Evolutionary conservation across 2,113 vertebrate genomes (phyloP).

Genomic region (Paradoxurus hermaphroditus): DNA sequence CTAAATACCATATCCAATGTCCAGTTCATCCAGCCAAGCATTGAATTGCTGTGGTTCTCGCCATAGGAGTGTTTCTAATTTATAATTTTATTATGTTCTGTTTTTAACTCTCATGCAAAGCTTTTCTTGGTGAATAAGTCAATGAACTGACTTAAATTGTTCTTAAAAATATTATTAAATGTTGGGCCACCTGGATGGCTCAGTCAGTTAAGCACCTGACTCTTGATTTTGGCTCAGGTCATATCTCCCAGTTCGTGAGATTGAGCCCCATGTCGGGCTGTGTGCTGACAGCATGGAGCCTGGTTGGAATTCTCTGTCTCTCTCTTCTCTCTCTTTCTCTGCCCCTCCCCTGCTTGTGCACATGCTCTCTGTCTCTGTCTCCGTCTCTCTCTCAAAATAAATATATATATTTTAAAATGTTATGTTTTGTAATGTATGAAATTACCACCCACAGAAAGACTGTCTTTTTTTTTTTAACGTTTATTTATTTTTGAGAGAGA

Average conservation of each 20-base stretch:
- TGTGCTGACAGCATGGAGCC: background rate
- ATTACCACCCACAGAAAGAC: background rate
- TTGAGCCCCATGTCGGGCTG: background rate
- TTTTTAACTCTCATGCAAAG: constrained; percentile 1
- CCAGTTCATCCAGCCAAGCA: background rate
- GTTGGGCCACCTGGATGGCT: background rate
- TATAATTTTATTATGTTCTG: background rate
- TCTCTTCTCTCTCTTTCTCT: background rate
- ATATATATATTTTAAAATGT: background rate
- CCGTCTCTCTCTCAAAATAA: no score
- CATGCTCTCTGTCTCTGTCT: no score
- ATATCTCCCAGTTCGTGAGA: background rate
- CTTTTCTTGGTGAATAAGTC: background rate
- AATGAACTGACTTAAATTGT: background rate
- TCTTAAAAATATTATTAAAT: background rate
- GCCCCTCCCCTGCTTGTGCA: no score
- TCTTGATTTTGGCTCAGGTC: background rate
- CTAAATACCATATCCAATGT: background rate
- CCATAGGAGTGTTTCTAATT: background rate
- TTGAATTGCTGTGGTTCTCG: background rate
- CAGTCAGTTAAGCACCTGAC: background rate
- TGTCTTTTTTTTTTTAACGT: no score
- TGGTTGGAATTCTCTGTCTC: background rate
- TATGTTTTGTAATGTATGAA: background rate
- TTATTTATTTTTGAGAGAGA: no score